phyloP scores from a whole-genome alignment of 2,888 invertebrate species.

The Limnephilus lunatus region DNA sequence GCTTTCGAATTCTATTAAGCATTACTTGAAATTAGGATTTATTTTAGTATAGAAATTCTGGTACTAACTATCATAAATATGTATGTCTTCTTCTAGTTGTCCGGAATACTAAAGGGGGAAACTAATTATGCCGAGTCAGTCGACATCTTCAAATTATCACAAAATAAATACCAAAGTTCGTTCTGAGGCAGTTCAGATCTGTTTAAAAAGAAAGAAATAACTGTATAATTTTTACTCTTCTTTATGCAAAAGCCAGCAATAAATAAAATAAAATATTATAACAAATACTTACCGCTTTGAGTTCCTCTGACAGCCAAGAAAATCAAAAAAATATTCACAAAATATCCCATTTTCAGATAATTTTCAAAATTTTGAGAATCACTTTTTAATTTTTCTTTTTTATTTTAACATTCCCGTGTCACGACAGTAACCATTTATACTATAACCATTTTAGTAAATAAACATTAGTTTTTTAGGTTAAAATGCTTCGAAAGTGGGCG shows the following conservation, averaged over 20 bases:
- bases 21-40: too few species aligned
- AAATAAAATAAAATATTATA: neutral
- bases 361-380: neutral
- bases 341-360: conserved; percentile 50
- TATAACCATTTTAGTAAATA: neutral
- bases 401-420: neutral
- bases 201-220: too few species aligned
- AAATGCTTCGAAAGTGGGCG: conserved; percentile 20
- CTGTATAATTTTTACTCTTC: too few species aligned
- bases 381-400: neutral
- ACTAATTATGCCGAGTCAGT: too few species aligned
- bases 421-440: neutral
- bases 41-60: too few species aligned
- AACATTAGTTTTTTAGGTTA: conserved; percentile 55
- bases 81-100: too few species aligned
- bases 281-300: conserved; percentile 51
- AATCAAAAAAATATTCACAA: conserved; percentile 57
- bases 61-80: too few species aligned
- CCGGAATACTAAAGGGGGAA: too few species aligned
- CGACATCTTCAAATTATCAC: too few species aligned
- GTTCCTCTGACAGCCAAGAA: conserved; percentile 54
- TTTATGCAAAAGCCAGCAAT: neutral
- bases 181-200: too few species aligned
- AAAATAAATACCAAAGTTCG: too few species aligned
- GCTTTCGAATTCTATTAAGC: too few species aligned